Evolutionary conservation across 2,113 vertebrate genomes (phyloP), one percentile per base, ranked within the genome.

Genomic region (Indicator indicator): DNA sequence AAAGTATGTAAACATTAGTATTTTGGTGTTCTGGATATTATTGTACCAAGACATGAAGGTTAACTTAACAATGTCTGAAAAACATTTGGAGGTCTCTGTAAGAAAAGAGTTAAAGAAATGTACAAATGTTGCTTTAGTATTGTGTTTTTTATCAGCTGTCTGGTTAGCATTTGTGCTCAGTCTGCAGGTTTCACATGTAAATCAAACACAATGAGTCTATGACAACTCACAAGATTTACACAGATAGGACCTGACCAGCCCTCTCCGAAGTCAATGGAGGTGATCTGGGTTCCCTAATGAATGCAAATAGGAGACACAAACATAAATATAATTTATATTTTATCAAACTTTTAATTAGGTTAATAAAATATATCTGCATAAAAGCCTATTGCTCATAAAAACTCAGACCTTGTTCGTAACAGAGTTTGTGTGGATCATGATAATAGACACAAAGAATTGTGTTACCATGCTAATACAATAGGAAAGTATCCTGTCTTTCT

Each of bases 111-210:
- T 94, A 93, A 89, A 94, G 89, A 86, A 97, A 93, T 78, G 83
- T 36, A 69, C 20, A 88, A 93, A 42, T 50, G 27, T 84, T 87
- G 60, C 77, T 90, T 89, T 63, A 30, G 36, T 75, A 82, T 59
- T 76, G 76, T 83, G 95, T 92, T 94, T 93, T 96, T 94, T 95
- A 94, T 96, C 92, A 97, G 67, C 94, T 97, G 94, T 95, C 91
- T 95, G 95, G 94, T 95, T 95, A 95, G 76, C 88, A 97, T 96
- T 96, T 97, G 91, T 96, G 96, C 95, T 84, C 95, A 94, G 93
- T 96, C 88, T 12, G 79, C 95, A 95, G 83, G 90, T 95, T 97
- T 95, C 93, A 91, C 88, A 93, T 95, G 89, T 96, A 97, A 95
- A 95, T 96, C 95, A 92, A 90, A 94, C 94, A 74, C 94, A 94